A percentile compares a stretch with the other conserved stretches of the same genome.
phyloP scores from a whole-genome alignment of 2,797 vertebrate genomes.

The Chelon auratus region DNA sequence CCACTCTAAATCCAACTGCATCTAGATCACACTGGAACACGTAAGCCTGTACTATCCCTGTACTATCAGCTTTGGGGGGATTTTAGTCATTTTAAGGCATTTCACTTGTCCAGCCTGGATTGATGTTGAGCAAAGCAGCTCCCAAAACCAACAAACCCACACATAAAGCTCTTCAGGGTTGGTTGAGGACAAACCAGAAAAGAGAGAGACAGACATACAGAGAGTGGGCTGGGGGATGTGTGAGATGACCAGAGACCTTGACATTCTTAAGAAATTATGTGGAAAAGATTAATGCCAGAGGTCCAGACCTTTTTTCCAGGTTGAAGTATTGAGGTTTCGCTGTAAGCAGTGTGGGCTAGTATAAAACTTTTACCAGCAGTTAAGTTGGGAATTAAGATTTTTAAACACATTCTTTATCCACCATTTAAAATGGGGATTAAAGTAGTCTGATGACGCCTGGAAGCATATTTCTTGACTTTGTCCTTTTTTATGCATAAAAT shows the following conservation, averaged over 20 bases:
- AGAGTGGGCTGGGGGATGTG: slow-evolving; percentile 40
- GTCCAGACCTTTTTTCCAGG: slow-evolving; percentile 16
- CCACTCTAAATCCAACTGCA: slow-evolving; percentile 40
- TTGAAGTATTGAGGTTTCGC: slow-evolving; percentile 33
- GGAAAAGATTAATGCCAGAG: slow-evolving; percentile 46
- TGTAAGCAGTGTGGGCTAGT: slow-evolving; percentile 45
- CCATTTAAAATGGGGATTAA: slow-evolving; percentile 7
- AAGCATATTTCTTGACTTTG: neutral
- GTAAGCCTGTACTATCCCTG: slow-evolving; percentile 76
- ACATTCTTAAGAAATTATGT: slow-evolving; percentile 58
- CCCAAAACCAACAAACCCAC: slow-evolving; percentile 67
- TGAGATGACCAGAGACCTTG: slow-evolving; percentile 58
- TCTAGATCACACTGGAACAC: slow-evolving; percentile 70
- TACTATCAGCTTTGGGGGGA: slow-evolving; percentile 76
- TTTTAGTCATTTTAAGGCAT: slow-evolving; percentile 75
- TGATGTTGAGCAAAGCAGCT: slow-evolving; percentile 74
- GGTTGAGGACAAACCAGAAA: slow-evolving; percentile 53
- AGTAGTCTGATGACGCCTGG: neutral
- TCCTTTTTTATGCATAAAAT: neutral
- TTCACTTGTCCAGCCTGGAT: slow-evolving; percentile 73
- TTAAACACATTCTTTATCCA: slow-evolving; percentile 33
- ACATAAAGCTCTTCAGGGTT: slow-evolving; percentile 65
- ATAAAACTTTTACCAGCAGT: slow-evolving; percentile 45
- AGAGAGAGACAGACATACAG: slow-evolving; percentile 22
- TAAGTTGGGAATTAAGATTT: slow-evolving; percentile 35